phyloP scores from a whole-genome alignment of 37 sponge, comb jelly and placozoan genomes.

The Theonella swinhoei region DNA sequence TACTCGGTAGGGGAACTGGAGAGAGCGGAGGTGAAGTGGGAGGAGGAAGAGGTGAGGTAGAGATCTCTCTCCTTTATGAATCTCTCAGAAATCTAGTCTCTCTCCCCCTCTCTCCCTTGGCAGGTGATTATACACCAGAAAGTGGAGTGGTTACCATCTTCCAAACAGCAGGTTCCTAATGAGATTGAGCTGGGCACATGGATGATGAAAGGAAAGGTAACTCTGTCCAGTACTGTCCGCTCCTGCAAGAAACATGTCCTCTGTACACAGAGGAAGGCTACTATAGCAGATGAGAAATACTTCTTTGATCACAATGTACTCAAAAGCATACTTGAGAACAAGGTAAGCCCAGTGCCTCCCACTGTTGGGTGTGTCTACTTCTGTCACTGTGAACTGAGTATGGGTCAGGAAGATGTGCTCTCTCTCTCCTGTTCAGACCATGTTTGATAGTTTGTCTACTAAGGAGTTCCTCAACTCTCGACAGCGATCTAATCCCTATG shows the following conservation, averaged over 20 bases:
- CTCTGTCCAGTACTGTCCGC: no score
- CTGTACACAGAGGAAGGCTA: constrained; percentile 59
- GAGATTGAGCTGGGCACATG: constrained; percentile 54
- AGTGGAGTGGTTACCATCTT: constrained; percentile 68
- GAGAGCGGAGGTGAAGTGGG: constrained; percentile 70
- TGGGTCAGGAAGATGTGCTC: neutral
- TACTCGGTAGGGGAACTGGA: constrained; percentile 41
- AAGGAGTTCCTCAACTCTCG: constrained; percentile 91
- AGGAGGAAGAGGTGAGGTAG: constrained; percentile 61
- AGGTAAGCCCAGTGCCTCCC: constrained; percentile 42
- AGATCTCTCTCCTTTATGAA: neutral
- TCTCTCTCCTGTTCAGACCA: constrained; percentile 33
- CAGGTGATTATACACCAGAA: constrained; percentile 53
- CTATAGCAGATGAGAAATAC: constrained; percentile 74
- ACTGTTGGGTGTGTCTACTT: constrained; percentile 5
- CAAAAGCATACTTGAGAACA: constrained; percentile 57
- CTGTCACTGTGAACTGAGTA: neutral
- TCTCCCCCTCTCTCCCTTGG: neutral
- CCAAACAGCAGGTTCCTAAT: constrained; percentile 4
- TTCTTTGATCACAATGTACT: constrained; percentile 73
- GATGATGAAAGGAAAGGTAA: constrained; percentile 52
- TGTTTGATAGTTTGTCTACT: constrained; percentile 75
- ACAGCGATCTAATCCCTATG: constrained; percentile 90
- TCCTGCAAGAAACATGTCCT: neutral
- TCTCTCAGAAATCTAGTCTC: neutral